Percentiles rank a stretch among this genome's conserved stretches.
These are phyloP conservation scores for Crematogaster levior DNA, from an alignment of 2,888 invertebrate species.

Conservation along the genomic window DNA sequence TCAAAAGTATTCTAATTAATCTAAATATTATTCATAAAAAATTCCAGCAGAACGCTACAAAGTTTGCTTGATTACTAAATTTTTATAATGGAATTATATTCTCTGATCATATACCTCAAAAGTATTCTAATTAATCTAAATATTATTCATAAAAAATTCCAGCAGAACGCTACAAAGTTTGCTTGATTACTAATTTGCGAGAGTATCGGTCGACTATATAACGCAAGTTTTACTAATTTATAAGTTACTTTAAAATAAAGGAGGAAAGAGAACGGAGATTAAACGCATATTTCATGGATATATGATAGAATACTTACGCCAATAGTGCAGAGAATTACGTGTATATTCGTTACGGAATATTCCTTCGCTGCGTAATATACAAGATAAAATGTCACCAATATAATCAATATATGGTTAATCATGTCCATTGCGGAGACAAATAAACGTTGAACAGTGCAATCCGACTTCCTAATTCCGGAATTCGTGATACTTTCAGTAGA, in stretches of 20 bases:
- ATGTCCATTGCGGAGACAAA: conserved; percentile 39
- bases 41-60: neutral
- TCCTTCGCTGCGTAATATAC: conserved; percentile 60
- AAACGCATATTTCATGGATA: neutral
- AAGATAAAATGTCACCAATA: conserved; percentile 67
- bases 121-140: conserved; percentile 24
- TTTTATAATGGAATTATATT: neutral
- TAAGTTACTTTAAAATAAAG: conserved; percentile 3
- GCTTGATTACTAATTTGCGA: neutral
- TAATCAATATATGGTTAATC: conserved; percentile 71
- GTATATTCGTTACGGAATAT: conserved; percentile 57
- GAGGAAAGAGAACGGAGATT: neutral
- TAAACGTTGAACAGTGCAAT: neutral
- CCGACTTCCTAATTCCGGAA: neutral
- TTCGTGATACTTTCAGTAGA: conserved; percentile 5
- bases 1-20: conserved; percentile 13
- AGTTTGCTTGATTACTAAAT: conserved; percentile 9
- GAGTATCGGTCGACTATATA: neutral
- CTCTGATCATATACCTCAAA: neutral
- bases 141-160: neutral
- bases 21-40: no score
- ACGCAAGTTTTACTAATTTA: conserved; percentile 15
- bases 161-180: neutral
- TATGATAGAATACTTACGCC: conserved; percentile 63
- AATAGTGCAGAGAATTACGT: conserved; percentile 70